Conservation (phyloP, 2,797 vertebrate species). For the Gouania willdenowi region DNA sequence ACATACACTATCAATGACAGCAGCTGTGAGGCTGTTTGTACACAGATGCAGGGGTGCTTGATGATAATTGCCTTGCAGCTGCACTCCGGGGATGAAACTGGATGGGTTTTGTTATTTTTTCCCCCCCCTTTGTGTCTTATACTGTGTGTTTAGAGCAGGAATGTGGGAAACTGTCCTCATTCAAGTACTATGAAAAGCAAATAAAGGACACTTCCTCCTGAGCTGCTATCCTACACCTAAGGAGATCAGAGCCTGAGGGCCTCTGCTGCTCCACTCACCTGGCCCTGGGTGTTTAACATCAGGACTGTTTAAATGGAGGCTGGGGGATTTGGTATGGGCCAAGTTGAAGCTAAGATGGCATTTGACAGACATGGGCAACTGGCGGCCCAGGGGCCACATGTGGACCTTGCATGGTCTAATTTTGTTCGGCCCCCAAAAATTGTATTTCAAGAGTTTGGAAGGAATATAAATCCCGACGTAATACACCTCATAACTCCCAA, state of each 20-base stretch:
- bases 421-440: too few species aligned
- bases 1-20: constrained; percentile 66
- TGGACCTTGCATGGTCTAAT: too few species aligned
- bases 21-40: constrained; percentile 80
- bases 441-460: too few species aligned
- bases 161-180: constrained; percentile 74
- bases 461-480: too few species aligned
- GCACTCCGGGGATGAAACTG: constrained; percentile 54
- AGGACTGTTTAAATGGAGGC: constrained; percentile 17
- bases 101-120: constrained; percentile 13
- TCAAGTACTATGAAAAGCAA: constrained; percentile 77
- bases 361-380: too few species aligned
- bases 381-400: too few species aligned
- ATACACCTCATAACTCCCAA: too few species aligned
- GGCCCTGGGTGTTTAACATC: constrained; percentile 24
- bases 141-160: constrained; percentile 57
- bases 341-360: constrained; percentile 26
- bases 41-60: constrained; percentile 74
- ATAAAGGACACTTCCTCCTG: constrained; percentile 51
- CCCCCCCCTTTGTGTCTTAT: constrained; percentile 34
- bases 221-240: constrained; percentile 31
- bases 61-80: constrained; percentile 78
- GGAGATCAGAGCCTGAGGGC: constrained; percentile 1
- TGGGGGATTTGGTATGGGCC: constrained; percentile 17
- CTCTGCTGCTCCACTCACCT: constrained; percentile 1